phyloP scores from a whole-genome alignment of 1,140 invertebrate genomes.

The Rhizoglyphus robini region DNA sequence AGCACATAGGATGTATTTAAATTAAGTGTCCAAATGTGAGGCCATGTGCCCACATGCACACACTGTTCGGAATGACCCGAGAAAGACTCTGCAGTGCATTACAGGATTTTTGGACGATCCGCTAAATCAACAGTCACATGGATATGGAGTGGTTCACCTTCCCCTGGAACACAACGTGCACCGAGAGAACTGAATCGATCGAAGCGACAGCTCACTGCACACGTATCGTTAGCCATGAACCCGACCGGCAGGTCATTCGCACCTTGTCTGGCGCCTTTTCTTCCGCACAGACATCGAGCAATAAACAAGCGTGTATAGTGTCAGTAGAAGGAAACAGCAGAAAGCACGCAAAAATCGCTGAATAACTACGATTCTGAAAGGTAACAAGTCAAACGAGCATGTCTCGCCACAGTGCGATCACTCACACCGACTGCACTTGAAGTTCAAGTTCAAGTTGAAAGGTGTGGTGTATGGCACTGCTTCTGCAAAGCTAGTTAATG shows the following conservation, averaged over 20 bases:
- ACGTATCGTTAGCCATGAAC: slow-evolving; percentile 7
- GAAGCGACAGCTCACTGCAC: not conserved
- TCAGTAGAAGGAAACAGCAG: not conserved
- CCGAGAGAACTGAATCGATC: no score
- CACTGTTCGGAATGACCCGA: no score
- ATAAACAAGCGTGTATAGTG: not conserved
- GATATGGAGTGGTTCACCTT: not conserved
- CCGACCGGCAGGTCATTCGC: slow-evolving; percentile 1
- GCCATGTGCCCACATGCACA: no score
- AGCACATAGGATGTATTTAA: not conserved
- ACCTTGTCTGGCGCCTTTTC: not conserved
- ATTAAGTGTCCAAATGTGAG: no score
- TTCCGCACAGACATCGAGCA: not conserved
- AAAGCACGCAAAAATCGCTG: not conserved
- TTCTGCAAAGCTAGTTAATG: no score
- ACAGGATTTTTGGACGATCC: no score
- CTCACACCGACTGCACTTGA: no score
- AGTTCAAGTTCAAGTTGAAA: no score
- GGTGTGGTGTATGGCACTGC: no score
- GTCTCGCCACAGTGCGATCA: not conserved
- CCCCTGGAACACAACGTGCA: not conserved
- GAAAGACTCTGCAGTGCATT: no score
- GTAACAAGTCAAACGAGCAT: not conserved
- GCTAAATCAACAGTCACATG: not conserved
- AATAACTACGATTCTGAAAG: not conserved